phyloP scores from a whole-genome alignment of 2,113 vertebrate species.

The Puffinus mauretanicus region DNA sequence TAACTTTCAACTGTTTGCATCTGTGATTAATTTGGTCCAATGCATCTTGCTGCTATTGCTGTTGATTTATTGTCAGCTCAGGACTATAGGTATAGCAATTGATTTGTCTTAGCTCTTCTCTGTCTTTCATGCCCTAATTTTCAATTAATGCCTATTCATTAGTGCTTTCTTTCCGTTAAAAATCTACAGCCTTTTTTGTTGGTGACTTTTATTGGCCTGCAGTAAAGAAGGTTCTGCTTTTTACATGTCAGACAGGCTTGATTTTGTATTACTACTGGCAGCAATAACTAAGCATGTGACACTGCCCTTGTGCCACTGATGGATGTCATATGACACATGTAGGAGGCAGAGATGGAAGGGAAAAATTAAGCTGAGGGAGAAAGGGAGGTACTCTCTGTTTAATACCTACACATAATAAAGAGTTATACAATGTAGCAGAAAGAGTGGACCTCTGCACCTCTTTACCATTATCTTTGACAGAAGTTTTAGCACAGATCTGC shows the following conservation, averaged over 20 bases:
- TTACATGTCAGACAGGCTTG: neutral
- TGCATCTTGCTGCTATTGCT: neutral
- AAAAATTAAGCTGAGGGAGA: neutral
- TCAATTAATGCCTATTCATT: conserved; percentile 28
- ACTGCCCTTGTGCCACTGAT: neutral
- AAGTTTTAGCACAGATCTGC: neutral
- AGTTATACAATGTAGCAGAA: neutral
- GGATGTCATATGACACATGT: neutral
- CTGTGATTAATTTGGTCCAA: neutral
- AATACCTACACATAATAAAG: neutral
- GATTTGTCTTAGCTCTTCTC: neutral
- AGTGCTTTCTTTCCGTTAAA: neutral
- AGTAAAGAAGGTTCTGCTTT: neutral
- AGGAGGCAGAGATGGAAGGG: neutral
- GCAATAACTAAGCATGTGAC: neutral
- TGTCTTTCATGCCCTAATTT: conserved; percentile 2
- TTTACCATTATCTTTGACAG: neutral
- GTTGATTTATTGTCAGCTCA: neutral
- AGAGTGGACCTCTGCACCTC: neutral
- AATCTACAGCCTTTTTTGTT: neutral
- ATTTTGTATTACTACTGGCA: neutral
- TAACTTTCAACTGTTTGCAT: neutral
- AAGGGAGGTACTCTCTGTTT: neutral
- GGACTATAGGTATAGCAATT: neutral
- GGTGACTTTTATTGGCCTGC: neutral